These are phyloP conservation scores for Larimichthys crocea DNA, from an alignment of 2,113 vertebrate genomes.

Conservation along the genomic window DNA sequence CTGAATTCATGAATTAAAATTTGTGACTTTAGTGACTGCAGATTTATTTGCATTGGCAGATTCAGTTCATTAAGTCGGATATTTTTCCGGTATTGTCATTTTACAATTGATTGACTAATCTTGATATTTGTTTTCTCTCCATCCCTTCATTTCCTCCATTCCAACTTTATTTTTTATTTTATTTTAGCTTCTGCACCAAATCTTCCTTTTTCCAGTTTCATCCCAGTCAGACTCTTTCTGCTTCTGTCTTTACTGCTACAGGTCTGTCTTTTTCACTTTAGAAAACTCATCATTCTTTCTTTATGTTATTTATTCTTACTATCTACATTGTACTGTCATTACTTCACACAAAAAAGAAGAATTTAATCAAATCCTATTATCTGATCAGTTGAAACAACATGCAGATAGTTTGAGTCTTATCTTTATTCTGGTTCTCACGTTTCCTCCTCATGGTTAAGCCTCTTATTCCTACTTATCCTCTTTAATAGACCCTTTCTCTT, in stretches of 20 bases:
- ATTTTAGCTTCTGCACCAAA: slow-evolving; percentile 56
- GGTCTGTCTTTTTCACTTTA: slow-evolving; percentile 50
- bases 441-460: slow-evolving; percentile 23
- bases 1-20: not conserved
- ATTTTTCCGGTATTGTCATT: slow-evolving; percentile 25
- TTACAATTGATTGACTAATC: slow-evolving; percentile 52
- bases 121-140: slow-evolving; percentile 54
- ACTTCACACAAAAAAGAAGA: not conserved
- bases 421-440: slow-evolving; percentile 31
- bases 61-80: not conserved
- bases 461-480: slow-evolving; percentile 4
- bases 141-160: slow-evolving; percentile 52
- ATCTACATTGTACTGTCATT: not conserved
- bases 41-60: not conserved
- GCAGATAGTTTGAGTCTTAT: not conserved
- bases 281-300: not conserved
- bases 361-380: not conserved
- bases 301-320: slow-evolving; percentile 4
- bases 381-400: not conserved
- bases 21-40: too few relatives aligned
- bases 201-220: slow-evolving; percentile 52
- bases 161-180: slow-evolving; percentile 35
- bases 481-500: not conserved
- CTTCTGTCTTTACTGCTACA: slow-evolving; percentile 53
- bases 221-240: slow-evolving; percentile 41